A percentile compares a stretch with the other conserved stretches of the same genome.
Conservation (phyloP, 2,888 invertebrate species). For the Hoplodrina blanda region DNA sequence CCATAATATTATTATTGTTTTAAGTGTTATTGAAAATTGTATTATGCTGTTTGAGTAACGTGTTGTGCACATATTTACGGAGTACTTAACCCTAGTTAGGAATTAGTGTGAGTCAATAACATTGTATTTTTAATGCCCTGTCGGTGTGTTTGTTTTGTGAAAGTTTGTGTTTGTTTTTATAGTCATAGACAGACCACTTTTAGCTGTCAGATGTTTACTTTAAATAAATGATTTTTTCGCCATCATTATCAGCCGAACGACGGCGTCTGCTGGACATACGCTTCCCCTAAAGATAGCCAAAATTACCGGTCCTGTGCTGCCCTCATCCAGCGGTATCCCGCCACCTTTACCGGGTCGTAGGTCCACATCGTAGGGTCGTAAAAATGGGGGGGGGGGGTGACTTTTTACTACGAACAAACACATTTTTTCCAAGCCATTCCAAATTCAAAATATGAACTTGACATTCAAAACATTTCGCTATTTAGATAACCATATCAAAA, state of each 20-base stretch:
- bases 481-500: conserved; percentile 7
- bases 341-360: too few relatives aligned
- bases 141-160: conserved; percentile 6
- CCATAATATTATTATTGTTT: conserved; percentile 40
- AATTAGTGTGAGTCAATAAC: conserved; percentile 29
- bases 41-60: conserved; percentile 17
- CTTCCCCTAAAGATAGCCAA: too few relatives aligned
- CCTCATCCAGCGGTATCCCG: too few relatives aligned
- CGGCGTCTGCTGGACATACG: too few relatives aligned
- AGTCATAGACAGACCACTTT: background rate
- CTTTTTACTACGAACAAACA: too few relatives aligned
- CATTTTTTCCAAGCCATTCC: background rate
- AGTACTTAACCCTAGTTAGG: conserved; percentile 14
- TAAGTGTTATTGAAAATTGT: conserved; percentile 48
- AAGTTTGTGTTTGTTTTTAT: background rate
- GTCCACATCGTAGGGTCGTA: too few relatives aligned
- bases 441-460: background rate
- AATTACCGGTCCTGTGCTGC: too few relatives aligned
- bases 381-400: too few relatives aligned
- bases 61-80: conserved; percentile 26
- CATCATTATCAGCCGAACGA: too few relatives aligned
- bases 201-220: background rate
- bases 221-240: too few relatives aligned
- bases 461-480: background rate
- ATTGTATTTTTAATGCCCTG: conserved; percentile 11